Evolutionary conservation across 2,888 invertebrate genomes (phyloP).

Genomic region (Drosophila sordidula): DNA sequence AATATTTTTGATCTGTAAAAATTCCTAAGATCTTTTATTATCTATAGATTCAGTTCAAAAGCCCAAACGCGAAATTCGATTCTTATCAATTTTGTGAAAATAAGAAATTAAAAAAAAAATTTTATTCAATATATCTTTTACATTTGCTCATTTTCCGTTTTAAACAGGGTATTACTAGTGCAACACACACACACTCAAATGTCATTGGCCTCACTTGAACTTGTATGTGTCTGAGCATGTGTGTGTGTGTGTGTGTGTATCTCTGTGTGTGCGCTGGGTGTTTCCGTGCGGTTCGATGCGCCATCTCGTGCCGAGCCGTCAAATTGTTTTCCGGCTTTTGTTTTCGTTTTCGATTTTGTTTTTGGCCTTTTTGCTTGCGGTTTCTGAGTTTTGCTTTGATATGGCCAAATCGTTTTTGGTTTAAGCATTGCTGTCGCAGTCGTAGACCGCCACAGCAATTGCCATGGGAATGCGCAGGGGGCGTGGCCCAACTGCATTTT

Average conservation of each 20-base stretch:
- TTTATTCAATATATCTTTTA: too few relatives aligned
- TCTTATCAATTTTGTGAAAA: too few relatives aligned
- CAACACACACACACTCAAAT: slow-evolving; percentile 46
- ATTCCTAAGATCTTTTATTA: too few relatives aligned
- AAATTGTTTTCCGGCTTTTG: slow-evolving; percentile 81
- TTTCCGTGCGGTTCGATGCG: slow-evolving; percentile 26
- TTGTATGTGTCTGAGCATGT: slow-evolving; percentile 23
- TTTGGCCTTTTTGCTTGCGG: slow-evolving; percentile 55
- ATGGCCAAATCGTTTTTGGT: slow-evolving; percentile 28
- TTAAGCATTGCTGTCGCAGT: slow-evolving; percentile 4
- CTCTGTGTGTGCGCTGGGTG: slow-evolving; percentile 5
- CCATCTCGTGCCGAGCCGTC: slow-evolving; percentile 54
- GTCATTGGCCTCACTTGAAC: slow-evolving; percentile 75
- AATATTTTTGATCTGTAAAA: too few relatives aligned
- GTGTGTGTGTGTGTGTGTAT: slow-evolving; percentile 5
- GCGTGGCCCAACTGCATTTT: slow-evolving; percentile 37
- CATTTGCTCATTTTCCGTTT: too few relatives aligned
- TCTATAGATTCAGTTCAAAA: too few relatives aligned
- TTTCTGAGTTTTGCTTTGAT: slow-evolving; percentile 55
- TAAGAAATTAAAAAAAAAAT: too few relatives aligned
- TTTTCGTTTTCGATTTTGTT: slow-evolving; percentile 48
- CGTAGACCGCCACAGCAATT: slow-evolving; percentile 9
- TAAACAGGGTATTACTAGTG: slow-evolving; percentile 4
- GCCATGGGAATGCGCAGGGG: slow-evolving; percentile 46
- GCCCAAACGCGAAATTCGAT: too few relatives aligned